Conservation (phyloP, 2,797 vertebrate genomes). For the Scolopax rusticola region DNA sequence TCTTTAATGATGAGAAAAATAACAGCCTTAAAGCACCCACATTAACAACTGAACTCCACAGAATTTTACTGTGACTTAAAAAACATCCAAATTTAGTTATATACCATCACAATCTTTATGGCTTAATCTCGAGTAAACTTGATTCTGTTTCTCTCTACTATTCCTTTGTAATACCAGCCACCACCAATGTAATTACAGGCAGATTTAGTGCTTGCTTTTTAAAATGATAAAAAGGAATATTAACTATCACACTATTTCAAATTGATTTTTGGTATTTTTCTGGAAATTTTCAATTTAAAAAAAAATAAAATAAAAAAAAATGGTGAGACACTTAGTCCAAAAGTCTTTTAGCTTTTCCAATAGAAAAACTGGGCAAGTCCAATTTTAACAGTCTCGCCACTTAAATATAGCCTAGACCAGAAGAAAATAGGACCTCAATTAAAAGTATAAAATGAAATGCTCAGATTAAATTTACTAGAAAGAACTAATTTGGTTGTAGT, state of each 20-base stretch:
- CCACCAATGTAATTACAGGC: not conserved
- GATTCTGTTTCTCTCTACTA: not conserved
- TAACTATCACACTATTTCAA: not conserved
- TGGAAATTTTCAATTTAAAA: not conserved
- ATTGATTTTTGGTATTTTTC: not conserved
- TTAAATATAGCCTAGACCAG: not conserved
- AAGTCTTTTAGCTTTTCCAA: not conserved
- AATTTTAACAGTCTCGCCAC: not conserved
- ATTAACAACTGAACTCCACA: not conserved
- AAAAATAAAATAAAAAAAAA: not conserved
- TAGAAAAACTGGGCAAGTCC: not conserved
- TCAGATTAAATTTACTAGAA: not conserved
- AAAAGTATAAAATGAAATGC: not conserved
- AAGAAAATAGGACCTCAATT: not conserved
- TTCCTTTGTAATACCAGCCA: not conserved
- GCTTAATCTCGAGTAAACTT: not conserved
- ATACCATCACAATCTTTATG: not conserved
- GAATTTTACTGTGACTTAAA: not conserved
- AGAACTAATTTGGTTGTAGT: not conserved
- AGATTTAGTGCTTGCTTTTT: not conserved
- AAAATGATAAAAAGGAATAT: not conserved
- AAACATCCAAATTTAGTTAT: accelerated
- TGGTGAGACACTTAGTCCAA: not conserved
- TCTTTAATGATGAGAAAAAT: not conserved
- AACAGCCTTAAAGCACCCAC: not conserved